A percentile compares a stretch with the other conserved stretches of the same genome.
Conservation (phyloP, 2,888 invertebrate genomes). For the Microplitis manilae region DNA sequence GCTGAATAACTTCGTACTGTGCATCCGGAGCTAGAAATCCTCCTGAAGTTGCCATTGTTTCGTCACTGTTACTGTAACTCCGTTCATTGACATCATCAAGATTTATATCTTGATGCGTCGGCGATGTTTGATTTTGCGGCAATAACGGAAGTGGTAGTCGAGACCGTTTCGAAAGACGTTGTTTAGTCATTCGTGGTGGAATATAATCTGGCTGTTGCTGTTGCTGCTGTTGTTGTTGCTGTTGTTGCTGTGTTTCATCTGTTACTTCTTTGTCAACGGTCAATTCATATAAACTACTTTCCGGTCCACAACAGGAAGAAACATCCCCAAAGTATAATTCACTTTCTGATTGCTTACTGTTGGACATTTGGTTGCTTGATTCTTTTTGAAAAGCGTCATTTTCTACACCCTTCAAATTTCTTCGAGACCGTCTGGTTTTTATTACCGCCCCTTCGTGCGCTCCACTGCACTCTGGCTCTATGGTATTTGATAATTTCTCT, state of each 20-base stretch:
- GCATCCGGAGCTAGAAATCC: conserved; percentile 76
- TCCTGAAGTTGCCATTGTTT: conserved; percentile 64
- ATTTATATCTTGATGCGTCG: conserved; percentile 57
- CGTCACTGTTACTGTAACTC: conserved; percentile 50
- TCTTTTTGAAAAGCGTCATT: conserved; percentile 85
- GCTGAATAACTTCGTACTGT: conserved; percentile 76
- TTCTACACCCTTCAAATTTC: conserved; percentile 80
- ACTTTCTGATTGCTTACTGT: conserved; percentile 79
- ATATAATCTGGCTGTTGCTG: conserved; percentile 44
- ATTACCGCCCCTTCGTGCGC: conserved; percentile 49
- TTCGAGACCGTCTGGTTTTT: conserved; percentile 72
- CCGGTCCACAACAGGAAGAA: conserved; percentile 83
- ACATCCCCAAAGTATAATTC: conserved; percentile 91
- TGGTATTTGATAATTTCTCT: conserved; percentile 65
- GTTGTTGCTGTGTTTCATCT: not conserved
- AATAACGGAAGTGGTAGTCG: conserved; percentile 74
- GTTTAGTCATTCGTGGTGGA: conserved; percentile 43
- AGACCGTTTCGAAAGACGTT: conserved; percentile 76
- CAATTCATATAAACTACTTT: conserved; percentile 76
- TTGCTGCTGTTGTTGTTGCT: conserved; percentile 66
- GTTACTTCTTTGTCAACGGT: conserved; percentile 72
- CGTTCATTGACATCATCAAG: conserved; percentile 69
- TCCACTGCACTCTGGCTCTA: conserved; percentile 58
- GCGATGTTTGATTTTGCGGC: conserved; percentile 69
- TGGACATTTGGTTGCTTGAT: conserved; percentile 62